These are phyloP conservation scores for Pantherophis alleghaniensis DNA, from an alignment of 2,797 vertebrate genomes.

Conservation along the genomic window DNA sequence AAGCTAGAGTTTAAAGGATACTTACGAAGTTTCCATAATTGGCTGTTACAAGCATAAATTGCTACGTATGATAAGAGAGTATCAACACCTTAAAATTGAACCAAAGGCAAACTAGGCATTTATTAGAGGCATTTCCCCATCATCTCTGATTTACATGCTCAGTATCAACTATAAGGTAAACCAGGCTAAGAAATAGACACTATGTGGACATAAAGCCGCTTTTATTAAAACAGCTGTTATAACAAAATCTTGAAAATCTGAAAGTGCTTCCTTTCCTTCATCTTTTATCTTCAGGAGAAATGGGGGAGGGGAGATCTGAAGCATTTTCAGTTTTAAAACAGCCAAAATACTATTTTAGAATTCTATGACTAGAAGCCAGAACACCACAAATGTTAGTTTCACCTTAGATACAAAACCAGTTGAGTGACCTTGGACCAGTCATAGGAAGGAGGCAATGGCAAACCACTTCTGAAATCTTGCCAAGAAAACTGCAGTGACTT, in stretches of 20 bases:
- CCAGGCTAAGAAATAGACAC: background rate
- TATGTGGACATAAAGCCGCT: background rate
- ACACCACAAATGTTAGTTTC: background rate
- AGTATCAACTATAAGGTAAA: background rate
- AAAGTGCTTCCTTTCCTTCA: background rate
- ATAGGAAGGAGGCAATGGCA: background rate
- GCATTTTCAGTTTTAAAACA: no score
- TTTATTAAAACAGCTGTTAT: background rate
- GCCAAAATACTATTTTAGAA: no score
- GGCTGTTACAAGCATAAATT: background rate
- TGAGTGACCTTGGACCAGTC: background rate
- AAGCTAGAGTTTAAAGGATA: background rate
- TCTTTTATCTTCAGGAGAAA: background rate
- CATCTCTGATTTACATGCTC: background rate
- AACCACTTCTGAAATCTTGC: background rate
- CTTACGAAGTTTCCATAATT: background rate
- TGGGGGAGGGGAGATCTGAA: no score
- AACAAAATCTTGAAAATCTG: background rate
- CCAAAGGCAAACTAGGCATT: background rate
- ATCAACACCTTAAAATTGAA: background rate
- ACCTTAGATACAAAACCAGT: background rate
- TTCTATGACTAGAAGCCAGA: background rate
- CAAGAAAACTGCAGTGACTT: background rate
- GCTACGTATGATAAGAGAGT: background rate
- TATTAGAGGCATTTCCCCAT: background rate